Conservation (phyloP, 92 coral and sea anemone genomes). For the Palythoa heliodiscus region DNA sequence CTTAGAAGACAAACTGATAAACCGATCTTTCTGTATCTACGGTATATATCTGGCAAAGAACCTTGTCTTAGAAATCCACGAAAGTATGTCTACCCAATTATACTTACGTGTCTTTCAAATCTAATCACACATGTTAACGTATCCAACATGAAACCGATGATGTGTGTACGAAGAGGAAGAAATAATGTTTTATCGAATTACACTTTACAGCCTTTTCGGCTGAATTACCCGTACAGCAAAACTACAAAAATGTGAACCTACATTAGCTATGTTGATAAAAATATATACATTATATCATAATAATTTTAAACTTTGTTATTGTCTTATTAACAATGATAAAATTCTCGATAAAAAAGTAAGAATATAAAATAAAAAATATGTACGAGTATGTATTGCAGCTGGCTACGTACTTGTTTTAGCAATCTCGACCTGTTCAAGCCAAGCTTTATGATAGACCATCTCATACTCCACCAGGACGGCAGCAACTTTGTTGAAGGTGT, state of each 20-base stretch:
- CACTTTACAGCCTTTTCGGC: background rate
- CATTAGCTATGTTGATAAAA: too few relatives aligned
- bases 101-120: too few relatives aligned
- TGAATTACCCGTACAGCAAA: too few relatives aligned
- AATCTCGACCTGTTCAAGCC: conserved; percentile 79
- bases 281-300: too few relatives aligned
- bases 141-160: background rate
- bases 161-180: background rate
- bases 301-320: too few relatives aligned
- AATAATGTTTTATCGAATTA: background rate
- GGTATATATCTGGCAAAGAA: background rate
- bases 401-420: conserved; percentile 71
- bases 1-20: too few relatives aligned
- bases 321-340: too few relatives aligned
- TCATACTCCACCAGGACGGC: conserved; percentile 76
- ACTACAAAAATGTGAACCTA: too few relatives aligned
- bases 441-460: conserved; percentile 78
- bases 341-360: background rate
- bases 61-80: background rate
- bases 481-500: conserved; percentile 74
- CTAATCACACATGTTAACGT: background rate
- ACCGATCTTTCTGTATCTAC: too few relatives aligned
- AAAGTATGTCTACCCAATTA: background rate
- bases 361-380: background rate
- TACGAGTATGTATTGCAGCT: background rate